Conservation (phyloP, 2,797 vertebrate species). For the Spondyliosoma cantharus region DNA sequence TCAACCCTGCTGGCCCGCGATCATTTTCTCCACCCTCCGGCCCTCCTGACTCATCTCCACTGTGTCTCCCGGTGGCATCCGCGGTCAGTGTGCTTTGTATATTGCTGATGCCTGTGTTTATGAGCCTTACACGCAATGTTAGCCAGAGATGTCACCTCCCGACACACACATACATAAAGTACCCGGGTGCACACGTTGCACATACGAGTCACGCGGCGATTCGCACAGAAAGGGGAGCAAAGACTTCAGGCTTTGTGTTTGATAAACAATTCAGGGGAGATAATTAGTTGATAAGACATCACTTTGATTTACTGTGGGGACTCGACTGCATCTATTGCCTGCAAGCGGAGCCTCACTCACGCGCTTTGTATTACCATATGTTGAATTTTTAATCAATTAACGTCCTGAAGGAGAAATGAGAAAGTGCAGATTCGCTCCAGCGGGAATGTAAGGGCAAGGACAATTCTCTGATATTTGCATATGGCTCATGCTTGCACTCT, state of each 20-base stretch:
- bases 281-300: constrained; percentile 77
- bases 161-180: neutral
- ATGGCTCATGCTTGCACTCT: constrained; percentile 40
- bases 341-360: constrained; percentile 54
- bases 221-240: constrained; percentile 44
- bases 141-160: constrained; percentile 67
- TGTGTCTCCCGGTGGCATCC: constrained; percentile 63
- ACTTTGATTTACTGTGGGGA: constrained; percentile 70
- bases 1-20: constrained; percentile 53
- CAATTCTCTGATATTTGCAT: constrained; percentile 67
- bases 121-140: constrained; percentile 51
- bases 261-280: constrained; percentile 77
- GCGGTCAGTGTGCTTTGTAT: constrained; percentile 58
- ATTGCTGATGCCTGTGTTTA: constrained; percentile 75
- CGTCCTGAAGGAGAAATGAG: constrained; percentile 69
- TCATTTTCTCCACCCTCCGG: constrained; percentile 50
- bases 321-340: constrained; percentile 64
- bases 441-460: constrained; percentile 69
- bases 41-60: constrained; percentile 68
- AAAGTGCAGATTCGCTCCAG: constrained; percentile 72
- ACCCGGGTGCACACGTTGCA: neutral
- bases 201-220: neutral
- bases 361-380: constrained; percentile 72
- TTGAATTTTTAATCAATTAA: constrained; percentile 80
- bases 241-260: constrained; percentile 65